A percentile compares a stretch with the other conserved stretches of the same genome.
These are phyloP conservation scores for Bovichtus variegatus DNA, from an alignment of 2,797 vertebrate species.

Conservation along the genomic window DNA sequence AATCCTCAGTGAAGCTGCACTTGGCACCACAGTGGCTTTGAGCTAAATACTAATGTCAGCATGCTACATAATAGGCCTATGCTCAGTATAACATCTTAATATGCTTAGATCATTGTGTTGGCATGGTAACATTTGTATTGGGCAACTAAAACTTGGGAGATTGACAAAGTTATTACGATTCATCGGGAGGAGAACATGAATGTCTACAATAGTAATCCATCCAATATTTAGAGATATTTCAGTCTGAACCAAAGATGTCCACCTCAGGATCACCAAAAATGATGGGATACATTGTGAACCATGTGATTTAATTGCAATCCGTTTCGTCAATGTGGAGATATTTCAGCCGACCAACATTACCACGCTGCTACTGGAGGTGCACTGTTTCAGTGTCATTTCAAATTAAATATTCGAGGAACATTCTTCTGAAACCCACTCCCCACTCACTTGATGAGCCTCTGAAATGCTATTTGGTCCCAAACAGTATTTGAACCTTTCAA, in stretches of 20 bases:
- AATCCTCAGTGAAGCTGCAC: too few relatives aligned
- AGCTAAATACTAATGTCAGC: neutral
- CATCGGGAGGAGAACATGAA: too few relatives aligned
- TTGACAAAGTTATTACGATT: too few relatives aligned
- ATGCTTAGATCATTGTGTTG: neutral
- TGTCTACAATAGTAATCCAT: too few relatives aligned
- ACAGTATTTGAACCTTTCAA: neutral
- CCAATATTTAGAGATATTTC: neutral
- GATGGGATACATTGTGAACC: too few relatives aligned
- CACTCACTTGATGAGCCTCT: neutral
- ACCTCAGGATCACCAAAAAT: neutral
- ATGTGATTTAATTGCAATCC: neutral
- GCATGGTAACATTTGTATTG: conserved; percentile 1
- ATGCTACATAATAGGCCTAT: neutral
- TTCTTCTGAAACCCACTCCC: neutral
- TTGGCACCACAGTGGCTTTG: too few relatives aligned
- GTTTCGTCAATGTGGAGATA: neutral
- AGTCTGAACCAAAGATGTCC: neutral
- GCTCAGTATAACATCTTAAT: neutral
- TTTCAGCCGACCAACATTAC: neutral
- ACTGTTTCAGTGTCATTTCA: neutral
- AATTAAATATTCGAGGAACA: neutral
- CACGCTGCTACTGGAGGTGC: too few relatives aligned
- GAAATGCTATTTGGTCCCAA: neutral
- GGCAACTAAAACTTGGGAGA: too few relatives aligned